Percentiles rank a stretch among this genome's conserved stretches.
Evolutionary conservation across 92 coral and sea anemone genomes (phyloP).

Genomic region (Porites evermanni): DNA sequence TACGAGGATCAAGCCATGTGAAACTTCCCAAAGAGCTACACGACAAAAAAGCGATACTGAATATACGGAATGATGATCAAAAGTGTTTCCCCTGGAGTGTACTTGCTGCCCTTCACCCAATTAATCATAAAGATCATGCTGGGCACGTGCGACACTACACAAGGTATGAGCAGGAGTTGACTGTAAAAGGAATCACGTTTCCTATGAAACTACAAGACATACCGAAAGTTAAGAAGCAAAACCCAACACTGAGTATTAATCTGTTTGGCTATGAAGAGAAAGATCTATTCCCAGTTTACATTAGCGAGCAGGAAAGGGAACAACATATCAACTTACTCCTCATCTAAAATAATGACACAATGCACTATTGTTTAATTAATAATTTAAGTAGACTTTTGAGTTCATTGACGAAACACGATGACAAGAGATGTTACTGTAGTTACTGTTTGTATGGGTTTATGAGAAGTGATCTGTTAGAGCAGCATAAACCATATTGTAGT

Average conservation of each 20-base stretch:
- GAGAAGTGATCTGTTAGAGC: conserved; percentile 48
- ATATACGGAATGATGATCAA: conserved; percentile 54
- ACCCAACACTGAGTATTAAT: conserved; percentile 11
- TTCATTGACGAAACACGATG: conserved; percentile 23
- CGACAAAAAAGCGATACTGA: conserved; percentile 63
- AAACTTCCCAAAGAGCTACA: conserved; percentile 48
- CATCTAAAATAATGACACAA: conserved; percentile 16
- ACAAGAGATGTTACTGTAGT: conserved; percentile 42
- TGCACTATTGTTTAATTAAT: conserved; percentile 48
- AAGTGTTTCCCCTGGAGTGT: conserved; percentile 57
- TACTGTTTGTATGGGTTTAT: conserved; percentile 62
- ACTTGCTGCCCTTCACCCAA: conserved; percentile 29
- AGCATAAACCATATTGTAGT: conserved; percentile 59
- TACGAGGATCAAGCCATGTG: conserved; percentile 55
- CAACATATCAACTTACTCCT: conserved; percentile 48
- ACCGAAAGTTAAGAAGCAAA: conserved; percentile 38
- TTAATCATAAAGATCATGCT: not conserved
- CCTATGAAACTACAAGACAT: conserved; percentile 31
- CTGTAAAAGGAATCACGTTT: conserved; percentile 29
- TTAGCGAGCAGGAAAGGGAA: conserved; percentile 14
- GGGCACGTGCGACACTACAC: conserved; percentile 36
- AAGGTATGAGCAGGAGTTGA: conserved; percentile 40
- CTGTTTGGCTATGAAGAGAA: conserved; percentile 48
- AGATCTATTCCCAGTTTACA: conserved; percentile 38
- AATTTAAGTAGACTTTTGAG: not conserved